Evolutionary conservation across 1,140 invertebrate genomes (phyloP), one percentile per base, ranked within the genome.

Genomic region (Drosophila prosaltans): DNA sequence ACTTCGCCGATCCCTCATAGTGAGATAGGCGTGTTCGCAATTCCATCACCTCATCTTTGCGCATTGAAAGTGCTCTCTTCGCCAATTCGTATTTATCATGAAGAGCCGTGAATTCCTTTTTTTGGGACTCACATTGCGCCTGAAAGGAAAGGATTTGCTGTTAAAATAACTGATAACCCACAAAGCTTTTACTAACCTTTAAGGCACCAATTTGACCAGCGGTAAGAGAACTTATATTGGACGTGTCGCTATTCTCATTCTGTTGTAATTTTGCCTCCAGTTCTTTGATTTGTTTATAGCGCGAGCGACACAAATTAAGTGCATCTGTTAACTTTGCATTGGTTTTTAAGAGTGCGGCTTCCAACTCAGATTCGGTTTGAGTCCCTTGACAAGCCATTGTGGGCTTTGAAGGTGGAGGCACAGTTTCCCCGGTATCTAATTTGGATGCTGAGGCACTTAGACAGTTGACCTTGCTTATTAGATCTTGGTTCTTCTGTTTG

Each of bases 281-380:
- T 0, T 81, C 64, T n/a, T 69, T 70, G 5, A 88, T 88, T 55
- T 61, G 45, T 32, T 59, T 68, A 45, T 66, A 84, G 1, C 84
- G 84, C 40, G 51, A 64, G 1, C 84, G 84, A 62, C 75, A 75
- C 36, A 89, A 28, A 4, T 60, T 43, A 7, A 73, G 0, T 6
- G 66, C 55, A 48, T 89, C 84, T n/a, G 58, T 62, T 2, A 75
- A 65, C 32, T 89, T 89, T 10, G 48, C 40, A 30, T 30, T 69
- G 1, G 65, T 30, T 16, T 80, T 80, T 10, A 68, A 60, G 2
- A 78, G 9, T 0, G 43, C 26, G 7, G 55, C 26, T 32, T 84
- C 84, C 8, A 89, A 21, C 6, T 73, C 55, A 4, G 71, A 80
- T 24, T 89, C 85, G 0, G 84, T 89, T 30, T 89, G 84, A 0